These are phyloP conservation scores for Zygothrica quintamaculata DNA, from an alignment of 2,888 invertebrate genomes.

Conservation along the genomic window DNA sequence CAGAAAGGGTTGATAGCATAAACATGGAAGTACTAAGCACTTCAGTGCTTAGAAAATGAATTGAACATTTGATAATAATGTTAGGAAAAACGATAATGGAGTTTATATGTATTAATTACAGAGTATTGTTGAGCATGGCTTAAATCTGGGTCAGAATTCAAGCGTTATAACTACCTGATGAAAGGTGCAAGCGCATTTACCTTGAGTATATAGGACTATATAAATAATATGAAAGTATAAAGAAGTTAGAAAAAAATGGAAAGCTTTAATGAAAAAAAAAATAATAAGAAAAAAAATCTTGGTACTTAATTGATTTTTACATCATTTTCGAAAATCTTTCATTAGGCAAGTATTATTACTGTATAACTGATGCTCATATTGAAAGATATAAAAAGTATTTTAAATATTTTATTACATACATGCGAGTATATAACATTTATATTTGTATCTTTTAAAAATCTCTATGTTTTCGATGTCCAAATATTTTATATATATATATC, in stretches of 20 bases:
- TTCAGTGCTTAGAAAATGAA: conserved; percentile 25
- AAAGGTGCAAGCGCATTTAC: conserved; percentile 34
- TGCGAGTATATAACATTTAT: conserved; percentile 39
- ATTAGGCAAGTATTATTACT: conserved; percentile 57
- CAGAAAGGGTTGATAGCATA: conserved; percentile 14
- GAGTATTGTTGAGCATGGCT: conserved; percentile 27
- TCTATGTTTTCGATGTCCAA: conserved; percentile 77
- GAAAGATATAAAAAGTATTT: conserved; percentile 53
- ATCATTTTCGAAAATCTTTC: conserved; percentile 57
- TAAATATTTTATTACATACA: conserved; percentile 64
- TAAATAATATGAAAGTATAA: conserved; percentile 43
- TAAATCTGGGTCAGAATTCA: conserved; percentile 25
- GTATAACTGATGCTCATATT: conserved; percentile 51
- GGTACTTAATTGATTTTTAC: conserved; percentile 61
- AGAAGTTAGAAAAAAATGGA: conserved; percentile 34
- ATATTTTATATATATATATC: conserved; percentile 69
- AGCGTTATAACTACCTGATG: conserved; percentile 22
- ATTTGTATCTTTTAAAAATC: conserved; percentile 76
- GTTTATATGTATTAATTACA: conserved; percentile 21
- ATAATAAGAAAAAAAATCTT: too few species aligned
- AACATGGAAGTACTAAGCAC: conserved; percentile 31
- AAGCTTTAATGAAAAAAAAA: conserved; percentile 70
- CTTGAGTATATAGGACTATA: conserved; percentile 41
- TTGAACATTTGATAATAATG: conserved; percentile 52
- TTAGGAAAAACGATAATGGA: conserved; percentile 4